These are phyloP conservation scores for Gavia stellata DNA, from an alignment of 2,113 vertebrate species.

Conservation along the genomic window DNA sequence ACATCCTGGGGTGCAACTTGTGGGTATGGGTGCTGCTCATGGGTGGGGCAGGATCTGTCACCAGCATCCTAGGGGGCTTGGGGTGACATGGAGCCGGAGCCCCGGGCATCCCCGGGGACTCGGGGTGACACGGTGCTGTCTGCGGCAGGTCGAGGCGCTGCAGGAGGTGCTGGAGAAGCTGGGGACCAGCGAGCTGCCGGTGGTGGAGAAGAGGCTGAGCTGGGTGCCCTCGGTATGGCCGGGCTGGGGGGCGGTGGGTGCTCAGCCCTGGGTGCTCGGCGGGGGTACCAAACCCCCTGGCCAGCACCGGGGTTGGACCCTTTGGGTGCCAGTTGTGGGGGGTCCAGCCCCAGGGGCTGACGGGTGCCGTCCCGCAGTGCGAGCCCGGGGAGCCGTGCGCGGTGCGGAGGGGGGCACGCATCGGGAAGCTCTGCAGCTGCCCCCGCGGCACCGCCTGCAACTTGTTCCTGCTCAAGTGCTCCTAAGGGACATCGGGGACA, in stretches of 20 bases:
- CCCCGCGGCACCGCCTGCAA: conserved; percentile 72
- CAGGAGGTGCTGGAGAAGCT: conserved; percentile 75
- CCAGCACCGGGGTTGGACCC: background rate
- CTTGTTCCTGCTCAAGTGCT: conserved; percentile 75
- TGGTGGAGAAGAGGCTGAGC: conserved; percentile 75
- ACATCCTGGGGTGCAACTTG: background rate
- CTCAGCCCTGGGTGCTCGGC: background rate
- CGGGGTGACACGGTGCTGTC: background rate
- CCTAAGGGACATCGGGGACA: background rate
- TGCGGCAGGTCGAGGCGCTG: conserved; percentile 69
- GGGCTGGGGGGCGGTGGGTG: background rate
- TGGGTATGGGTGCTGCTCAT: background rate
- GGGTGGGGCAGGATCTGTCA: background rate
- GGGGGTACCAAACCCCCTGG: background rate
- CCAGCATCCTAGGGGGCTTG: fast-evolving
- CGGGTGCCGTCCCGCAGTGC: conserved; percentile 57
- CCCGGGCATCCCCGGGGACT: background rate
- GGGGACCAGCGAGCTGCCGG: conserved; percentile 61
- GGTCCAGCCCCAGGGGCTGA: background rate
- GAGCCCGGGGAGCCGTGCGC: conserved; percentile 72
- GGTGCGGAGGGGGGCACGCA: conserved; percentile 72
- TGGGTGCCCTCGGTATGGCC: conserved; percentile 71
- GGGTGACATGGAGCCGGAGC: background rate
- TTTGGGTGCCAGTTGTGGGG: fast-evolving
- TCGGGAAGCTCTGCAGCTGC: conserved; percentile 79